phyloP scores from a whole-genome alignment of 2,888 invertebrate species.

The Sialis lutaria region DNA sequence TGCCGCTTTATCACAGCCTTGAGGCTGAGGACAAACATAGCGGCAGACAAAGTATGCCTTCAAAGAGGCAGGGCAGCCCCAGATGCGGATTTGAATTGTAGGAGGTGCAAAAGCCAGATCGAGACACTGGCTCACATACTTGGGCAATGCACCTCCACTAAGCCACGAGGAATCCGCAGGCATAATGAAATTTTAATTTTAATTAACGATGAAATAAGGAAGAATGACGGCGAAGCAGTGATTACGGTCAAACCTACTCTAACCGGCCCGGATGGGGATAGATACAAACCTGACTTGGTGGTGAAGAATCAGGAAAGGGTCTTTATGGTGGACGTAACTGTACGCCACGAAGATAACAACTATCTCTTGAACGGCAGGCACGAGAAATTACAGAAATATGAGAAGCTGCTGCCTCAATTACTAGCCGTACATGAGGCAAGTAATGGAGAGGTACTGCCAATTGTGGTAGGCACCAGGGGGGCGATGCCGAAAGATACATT shows the following conservation, averaged over 20 bases:
- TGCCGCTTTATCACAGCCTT: no score
- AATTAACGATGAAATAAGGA: no score
- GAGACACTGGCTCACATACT: constrained; percentile 19
- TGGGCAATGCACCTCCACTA: constrained; percentile 10
- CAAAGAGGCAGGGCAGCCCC: constrained; percentile 10
- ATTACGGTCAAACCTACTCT: constrained; percentile 4
- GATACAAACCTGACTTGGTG: no score
- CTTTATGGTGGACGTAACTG: constrained; percentile 16
- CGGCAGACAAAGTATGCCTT: constrained; percentile 13
- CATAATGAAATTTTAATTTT: constrained; percentile 14
- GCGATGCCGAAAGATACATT: constrained; percentile 8
- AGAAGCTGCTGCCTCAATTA: constrained; percentile 13
- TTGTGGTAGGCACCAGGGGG: constrained; percentile 17
- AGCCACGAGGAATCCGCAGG: constrained; percentile 10
- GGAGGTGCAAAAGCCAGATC: constrained; percentile 12
- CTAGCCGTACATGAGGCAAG: no score
- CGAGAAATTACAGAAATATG: not conserved
- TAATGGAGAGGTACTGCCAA: no score
- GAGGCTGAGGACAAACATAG: constrained; percentile 3
- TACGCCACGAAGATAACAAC: constrained; percentile 10
- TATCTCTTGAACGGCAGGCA: constrained; percentile 8
- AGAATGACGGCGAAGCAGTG: constrained; percentile 8
- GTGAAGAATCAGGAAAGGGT: constrained; percentile 11
- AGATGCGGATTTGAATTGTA: constrained; percentile 13
- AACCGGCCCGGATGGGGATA: constrained; percentile 10